Percentiles rank a stretch among this genome's conserved stretches.
Conservation (phyloP, 2,797 vertebrate genomes). For the Peromyscus attwateri region DNA sequence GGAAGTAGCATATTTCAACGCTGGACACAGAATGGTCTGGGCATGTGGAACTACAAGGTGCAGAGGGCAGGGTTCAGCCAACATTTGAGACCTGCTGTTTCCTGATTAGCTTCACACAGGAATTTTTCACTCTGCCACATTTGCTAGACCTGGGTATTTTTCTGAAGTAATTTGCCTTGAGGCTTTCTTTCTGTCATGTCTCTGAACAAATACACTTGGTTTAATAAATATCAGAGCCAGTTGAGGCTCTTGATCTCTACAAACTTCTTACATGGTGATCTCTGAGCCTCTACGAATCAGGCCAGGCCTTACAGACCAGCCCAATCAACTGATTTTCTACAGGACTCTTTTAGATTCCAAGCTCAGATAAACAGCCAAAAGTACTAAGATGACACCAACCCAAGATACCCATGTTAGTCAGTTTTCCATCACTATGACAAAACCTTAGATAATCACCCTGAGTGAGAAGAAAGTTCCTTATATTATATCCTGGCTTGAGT, state of each 20-base stretch:
- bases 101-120: background rate
- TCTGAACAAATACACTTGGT: background rate
- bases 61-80: accelerated
- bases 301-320: too few species aligned
- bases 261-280: background rate
- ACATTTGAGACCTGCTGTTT: background rate
- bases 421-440: background rate
- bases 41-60: background rate
- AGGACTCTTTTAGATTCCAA: background rate
- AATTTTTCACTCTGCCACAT: background rate
- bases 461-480: background rate
- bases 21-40: background rate
- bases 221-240: too few species aligned
- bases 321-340: background rate
- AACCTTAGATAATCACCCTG: background rate
- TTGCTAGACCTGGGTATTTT: background rate
- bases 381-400: background rate
- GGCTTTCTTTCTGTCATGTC: background rate
- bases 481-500: too few species aligned
- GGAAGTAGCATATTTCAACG: background rate
- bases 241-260: background rate
- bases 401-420: background rate
- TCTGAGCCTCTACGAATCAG: accelerated
- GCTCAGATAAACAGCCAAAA: background rate
- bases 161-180: background rate